Base-by-base conservation (phyloP, 2,113 vertebrate genomes). In the Propithecus coquereli region DNA sequence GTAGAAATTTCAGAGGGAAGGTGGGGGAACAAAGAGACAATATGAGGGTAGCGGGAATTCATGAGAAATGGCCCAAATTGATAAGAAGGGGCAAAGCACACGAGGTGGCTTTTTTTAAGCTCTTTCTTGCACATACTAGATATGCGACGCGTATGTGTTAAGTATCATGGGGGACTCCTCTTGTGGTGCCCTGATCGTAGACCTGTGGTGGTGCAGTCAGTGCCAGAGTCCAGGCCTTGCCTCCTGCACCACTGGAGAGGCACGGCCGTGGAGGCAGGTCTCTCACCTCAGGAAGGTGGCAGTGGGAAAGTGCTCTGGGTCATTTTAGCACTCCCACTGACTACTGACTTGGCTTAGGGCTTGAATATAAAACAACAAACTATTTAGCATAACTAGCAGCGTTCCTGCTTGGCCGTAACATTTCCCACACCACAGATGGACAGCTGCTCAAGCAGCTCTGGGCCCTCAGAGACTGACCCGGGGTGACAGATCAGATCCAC, bases 211-310 rank as follows among this genome's bases (percentile, higher is more conserved):
- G 37, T 50, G 8, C 12, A 16, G 59, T 12, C 27, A 11, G 50
- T 1, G 9, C 23, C 9, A 7, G 16, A 18, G 45, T 34, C 13
- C 8, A 30, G 30, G 16, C 27, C 43, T 54, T 83, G 59, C 12
- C 23, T 43, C 59, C 65, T 3, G 9, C 34, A 45, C 9, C 30
- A 6, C 34, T 34, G 7, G 0, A 20, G 30, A 66, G 18, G 18
- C 1, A 5, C 45, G 37, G 22, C 23, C 18, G 0, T 50, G 40
- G 37, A 50, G 4, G 17, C 54, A 18, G 43, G 16, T 54, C 34
- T 70, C 17, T 57, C 18, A 2, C 9, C 6, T 54, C 4, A 10
- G 20, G 37, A 18, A 7, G 16, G 0, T 3, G 30, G 10, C 25
- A 47, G 45, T 20, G 7, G 23, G 57, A 59, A 43, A 34, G 5